Evolutionary conservation across 2,888 invertebrate species (phyloP).

Genomic region (Actias luna): DNA sequence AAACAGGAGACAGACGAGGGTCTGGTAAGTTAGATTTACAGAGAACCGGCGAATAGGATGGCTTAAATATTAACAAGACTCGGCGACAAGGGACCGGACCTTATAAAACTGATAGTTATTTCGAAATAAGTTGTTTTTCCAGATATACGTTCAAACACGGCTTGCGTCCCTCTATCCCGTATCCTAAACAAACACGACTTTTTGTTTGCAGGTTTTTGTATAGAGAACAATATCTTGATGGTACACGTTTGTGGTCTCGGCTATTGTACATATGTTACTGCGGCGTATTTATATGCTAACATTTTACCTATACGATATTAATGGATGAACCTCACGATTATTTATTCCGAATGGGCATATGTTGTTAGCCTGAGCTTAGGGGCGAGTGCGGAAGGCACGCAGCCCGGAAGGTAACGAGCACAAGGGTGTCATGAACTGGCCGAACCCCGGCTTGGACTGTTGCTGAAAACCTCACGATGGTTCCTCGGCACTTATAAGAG

Average conservation of each 20-base stretch:
- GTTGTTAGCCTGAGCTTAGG: too few relatives aligned
- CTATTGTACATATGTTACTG: neutral
- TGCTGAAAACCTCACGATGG: too few relatives aligned
- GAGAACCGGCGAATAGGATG: slow-evolving; percentile 18
- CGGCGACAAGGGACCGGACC: slow-evolving; percentile 14
- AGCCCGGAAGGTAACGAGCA: too few relatives aligned
- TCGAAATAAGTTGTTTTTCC: slow-evolving; percentile 8
- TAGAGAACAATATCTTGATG: neutral
- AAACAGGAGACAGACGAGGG: slow-evolving; percentile 23
- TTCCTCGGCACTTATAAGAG: too few relatives aligned
- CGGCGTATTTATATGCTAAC: neutral
- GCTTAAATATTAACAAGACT: slow-evolving; percentile 30
- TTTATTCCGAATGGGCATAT: too few relatives aligned
- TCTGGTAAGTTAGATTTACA: slow-evolving; percentile 33
- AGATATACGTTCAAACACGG: neutral
- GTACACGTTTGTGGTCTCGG: neutral
- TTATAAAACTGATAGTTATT: slow-evolving; percentile 13
- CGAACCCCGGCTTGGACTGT: too few relatives aligned
- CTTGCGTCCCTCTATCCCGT: neutral
- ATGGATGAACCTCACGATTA: too few relatives aligned
- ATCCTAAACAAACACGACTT: slow-evolving; percentile 3
- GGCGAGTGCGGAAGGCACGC: too few relatives aligned
- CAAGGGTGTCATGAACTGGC: too few relatives aligned
- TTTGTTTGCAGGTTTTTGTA: slow-evolving; percentile 2
- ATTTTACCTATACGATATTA: too few relatives aligned